Evolutionary conservation across 2,888 invertebrate genomes (phyloP).

Genomic region (Dendrolimus pini): DNA sequence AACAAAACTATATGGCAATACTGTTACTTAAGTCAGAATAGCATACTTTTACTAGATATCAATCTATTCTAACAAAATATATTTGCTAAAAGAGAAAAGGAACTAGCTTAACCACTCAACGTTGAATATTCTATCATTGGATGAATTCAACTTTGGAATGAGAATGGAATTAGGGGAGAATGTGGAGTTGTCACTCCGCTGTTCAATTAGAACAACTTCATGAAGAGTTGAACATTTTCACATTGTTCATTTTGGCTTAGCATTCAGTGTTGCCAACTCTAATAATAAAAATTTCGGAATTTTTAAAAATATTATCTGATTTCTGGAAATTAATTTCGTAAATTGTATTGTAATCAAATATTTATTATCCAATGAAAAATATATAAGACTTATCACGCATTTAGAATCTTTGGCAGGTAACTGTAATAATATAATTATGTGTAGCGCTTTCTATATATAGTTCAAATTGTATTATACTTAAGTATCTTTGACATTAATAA

Average conservation of each 20-base stretch:
- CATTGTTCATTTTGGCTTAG: neutral
- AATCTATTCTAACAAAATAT: neutral
- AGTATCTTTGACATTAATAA: too few species aligned
- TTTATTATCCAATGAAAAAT: too few species aligned
- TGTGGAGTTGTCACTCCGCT: conserved; percentile 34
- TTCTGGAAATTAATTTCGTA: neutral
- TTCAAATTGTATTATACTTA: too few species aligned
- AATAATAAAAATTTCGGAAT: neutral
- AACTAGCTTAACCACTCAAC: conserved; percentile 19
- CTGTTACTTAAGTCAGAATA: too few species aligned
- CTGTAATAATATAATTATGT: too few species aligned
- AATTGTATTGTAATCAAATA: neutral
- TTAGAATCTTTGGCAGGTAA: too few species aligned
- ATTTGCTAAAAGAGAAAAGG: conserved; percentile 11
- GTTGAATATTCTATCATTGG: conserved; percentile 25
- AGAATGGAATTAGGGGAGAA: conserved; percentile 11
- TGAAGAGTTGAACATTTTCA: conserved; percentile 29
- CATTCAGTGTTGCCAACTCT: neutral
- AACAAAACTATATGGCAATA: too few species aligned
- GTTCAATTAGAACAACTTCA: conserved; percentile 37
- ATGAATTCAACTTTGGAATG: conserved; percentile 13
- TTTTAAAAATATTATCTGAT: neutral
- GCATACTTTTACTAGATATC: neutral
- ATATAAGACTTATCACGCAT: too few species aligned
- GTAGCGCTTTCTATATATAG: too few species aligned